Base-by-base conservation (phyloP, 2,113 vertebrate species). In the Andinoacara biseriatus region DNA sequence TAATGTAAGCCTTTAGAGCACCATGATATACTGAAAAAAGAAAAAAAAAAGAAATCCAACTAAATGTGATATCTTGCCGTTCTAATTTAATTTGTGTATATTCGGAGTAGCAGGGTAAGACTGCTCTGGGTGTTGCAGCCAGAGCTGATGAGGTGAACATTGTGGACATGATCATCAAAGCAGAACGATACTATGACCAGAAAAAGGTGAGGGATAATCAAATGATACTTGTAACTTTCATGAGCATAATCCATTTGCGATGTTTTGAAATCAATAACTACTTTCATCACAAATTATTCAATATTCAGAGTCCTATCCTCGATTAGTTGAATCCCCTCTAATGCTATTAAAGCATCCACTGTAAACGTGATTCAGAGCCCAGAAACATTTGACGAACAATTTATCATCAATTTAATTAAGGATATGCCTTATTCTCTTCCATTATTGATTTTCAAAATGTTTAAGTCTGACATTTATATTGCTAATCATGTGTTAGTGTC, bases 161-260 rank as follows among this genome's bases (percentile, higher is more conserved):
- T 57, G 96, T 96, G 84, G 97, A 98, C 86, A 99, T 98, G 98
- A 97, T 99, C 83, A 97, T 99, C 90, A 98, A 99, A 96, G 97
- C 97, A 57, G 96, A 98, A 92, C 93, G 97, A 92, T 96, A 96
- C 87, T 96, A 94, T 5, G 33, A 82, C 29, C 96, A 87, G 92
- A 95, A 88, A 92, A 85, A 94, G 96, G 97, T 98, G 93, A 96
- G 89, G 20, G 10, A 46, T 20, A 29, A 15, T 38, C 38, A 77
- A 40, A 56, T 83, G 2, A 86, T 58, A 43, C 22, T 22, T 80
- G 24, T 24, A 17, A n/a, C 26, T 59, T 63, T 77, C 38, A 33
- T 14, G 2, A 58, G 17, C 18, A 35, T 58, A 43, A 90, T 84
- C 40, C 69, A 65, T 56, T 62, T 2, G 31, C 26, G n/a, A 83